These are phyloP conservation scores for Cosmia trapezina DNA, from an alignment of 2,888 invertebrate genomes.

Conservation along the genomic window DNA sequence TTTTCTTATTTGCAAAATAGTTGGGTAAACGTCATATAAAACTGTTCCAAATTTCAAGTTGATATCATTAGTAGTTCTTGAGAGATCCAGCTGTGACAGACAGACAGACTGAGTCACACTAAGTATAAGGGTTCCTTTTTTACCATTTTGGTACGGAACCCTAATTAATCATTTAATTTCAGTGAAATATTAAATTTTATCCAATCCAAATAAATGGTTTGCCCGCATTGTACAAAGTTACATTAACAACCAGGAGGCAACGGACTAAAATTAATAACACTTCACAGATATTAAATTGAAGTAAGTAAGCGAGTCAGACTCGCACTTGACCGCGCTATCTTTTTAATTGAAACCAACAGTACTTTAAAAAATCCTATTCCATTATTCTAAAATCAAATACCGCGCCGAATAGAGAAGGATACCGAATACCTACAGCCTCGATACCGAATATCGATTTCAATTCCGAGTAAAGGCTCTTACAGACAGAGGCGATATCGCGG, in stretches of 20 bases:
- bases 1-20: too few species aligned
- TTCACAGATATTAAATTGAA: constrained; percentile 10
- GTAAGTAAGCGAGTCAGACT: neutral
- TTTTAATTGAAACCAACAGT: constrained; percentile 31
- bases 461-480: too few species aligned
- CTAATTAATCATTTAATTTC: neutral
- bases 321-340: constrained; percentile 3
- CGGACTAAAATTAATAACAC: constrained; percentile 12
- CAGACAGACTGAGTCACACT: too few species aligned
- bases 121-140: too few species aligned
- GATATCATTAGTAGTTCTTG: too few species aligned
- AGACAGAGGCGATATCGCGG: too few species aligned
- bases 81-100: too few species aligned
- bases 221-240: neutral
- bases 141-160: too few species aligned
- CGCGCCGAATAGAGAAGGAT: constrained; percentile 1
- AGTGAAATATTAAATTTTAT: neutral
- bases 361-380: constrained; percentile 10
- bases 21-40: too few species aligned
- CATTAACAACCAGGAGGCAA: neutral
- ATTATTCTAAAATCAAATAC: constrained; percentile 22
- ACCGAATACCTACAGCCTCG: constrained; percentile 24
- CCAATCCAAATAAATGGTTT: neutral
- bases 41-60: too few species aligned
- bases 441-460: constrained; percentile 47